Conservation (phyloP, 2,888 invertebrate genomes). For the Sclerodermus sp. region DNA sequence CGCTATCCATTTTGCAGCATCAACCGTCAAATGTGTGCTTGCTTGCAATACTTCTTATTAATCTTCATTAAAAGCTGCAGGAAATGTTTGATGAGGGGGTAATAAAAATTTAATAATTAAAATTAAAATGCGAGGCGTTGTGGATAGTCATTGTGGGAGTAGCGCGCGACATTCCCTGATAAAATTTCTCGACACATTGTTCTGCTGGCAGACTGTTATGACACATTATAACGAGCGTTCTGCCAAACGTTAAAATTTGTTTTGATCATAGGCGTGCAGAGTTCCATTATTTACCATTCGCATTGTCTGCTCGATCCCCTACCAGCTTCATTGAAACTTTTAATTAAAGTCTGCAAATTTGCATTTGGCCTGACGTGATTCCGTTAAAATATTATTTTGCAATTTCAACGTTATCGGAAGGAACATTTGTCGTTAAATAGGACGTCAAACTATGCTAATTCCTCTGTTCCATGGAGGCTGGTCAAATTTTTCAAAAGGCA, state of each 20-base stretch:
- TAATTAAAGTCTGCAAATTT: slow-evolving; percentile 44
- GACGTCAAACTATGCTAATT: no score
- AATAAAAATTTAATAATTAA: no score
- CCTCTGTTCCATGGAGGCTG: no score
- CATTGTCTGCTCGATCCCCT: slow-evolving; percentile 20
- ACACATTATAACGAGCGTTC: slow-evolving; percentile 17
- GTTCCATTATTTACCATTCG: slow-evolving; percentile 30
- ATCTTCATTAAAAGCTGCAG: no score
- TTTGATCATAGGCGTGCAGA: slow-evolving; percentile 21
- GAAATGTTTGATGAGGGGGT: no score
- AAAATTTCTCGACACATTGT: slow-evolving; percentile 16
- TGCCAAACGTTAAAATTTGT: slow-evolving; percentile 27
- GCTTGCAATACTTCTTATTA: no score
- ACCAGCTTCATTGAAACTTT: slow-evolving; percentile 34
- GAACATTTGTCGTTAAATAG: slow-evolving; percentile 17
- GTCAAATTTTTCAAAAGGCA: no score
- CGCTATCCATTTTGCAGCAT: no score
- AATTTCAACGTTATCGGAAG: slow-evolving; percentile 30
- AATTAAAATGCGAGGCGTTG: no score
- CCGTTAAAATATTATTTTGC: slow-evolving; percentile 40
- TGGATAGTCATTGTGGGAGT: no score
- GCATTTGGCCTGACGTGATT: slow-evolving; percentile 34
- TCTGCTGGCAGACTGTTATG: slow-evolving; percentile 9
- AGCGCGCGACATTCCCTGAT: background rate
- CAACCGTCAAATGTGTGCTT: no score